These are phyloP conservation scores for Ursus arctos DNA, from an alignment of 2,113 vertebrate species.

Conservation along the genomic window DNA sequence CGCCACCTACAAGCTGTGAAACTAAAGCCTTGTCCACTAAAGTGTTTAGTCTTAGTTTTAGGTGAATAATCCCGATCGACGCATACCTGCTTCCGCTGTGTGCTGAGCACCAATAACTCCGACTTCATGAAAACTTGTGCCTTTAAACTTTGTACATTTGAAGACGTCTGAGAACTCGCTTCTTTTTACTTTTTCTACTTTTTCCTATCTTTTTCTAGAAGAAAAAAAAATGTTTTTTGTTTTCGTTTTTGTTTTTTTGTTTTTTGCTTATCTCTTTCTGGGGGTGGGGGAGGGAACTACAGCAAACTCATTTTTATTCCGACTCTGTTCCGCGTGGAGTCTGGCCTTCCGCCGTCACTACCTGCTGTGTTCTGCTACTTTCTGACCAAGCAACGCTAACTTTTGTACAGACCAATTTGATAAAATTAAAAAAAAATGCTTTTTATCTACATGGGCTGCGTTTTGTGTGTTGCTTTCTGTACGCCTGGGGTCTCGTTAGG, in stretches of 20 bases:
- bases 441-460: slow-evolving; percentile 83
- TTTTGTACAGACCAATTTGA: slow-evolving; percentile 94
- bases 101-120: slow-evolving; percentile 88
- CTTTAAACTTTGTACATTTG: slow-evolving; percentile 90
- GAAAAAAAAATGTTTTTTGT: neutral
- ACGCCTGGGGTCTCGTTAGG: neutral
- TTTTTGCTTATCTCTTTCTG: slow-evolving; percentile 81
- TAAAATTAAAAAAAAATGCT: slow-evolving; percentile 91
- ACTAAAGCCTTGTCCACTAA: slow-evolving; percentile 87
- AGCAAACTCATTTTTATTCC: slow-evolving; percentile 84
- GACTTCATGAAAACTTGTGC: slow-evolving; percentile 90
- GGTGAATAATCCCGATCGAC: slow-evolving; percentile 84
- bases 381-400: slow-evolving; percentile 96
- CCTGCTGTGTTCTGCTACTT: slow-evolving; percentile 91
- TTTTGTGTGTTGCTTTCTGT: slow-evolving; percentile 72
- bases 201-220: slow-evolving; percentile 88
- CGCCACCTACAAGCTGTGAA: slow-evolving; percentile 88
- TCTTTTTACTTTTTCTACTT: slow-evolving; percentile 89
- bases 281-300: slow-evolving; percentile 72
- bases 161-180: slow-evolving; percentile 85
- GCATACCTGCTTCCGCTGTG: slow-evolving; percentile 84
- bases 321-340: slow-evolving; percentile 85
- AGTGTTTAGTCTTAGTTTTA: slow-evolving; percentile 83
- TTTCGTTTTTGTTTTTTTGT: neutral
- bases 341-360: slow-evolving; percentile 86